Evolutionary conservation across 2,113 vertebrate species (phyloP), one percentile per base, ranked within the genome.

Genomic region (Campylomormyrus tamandua): DNA sequence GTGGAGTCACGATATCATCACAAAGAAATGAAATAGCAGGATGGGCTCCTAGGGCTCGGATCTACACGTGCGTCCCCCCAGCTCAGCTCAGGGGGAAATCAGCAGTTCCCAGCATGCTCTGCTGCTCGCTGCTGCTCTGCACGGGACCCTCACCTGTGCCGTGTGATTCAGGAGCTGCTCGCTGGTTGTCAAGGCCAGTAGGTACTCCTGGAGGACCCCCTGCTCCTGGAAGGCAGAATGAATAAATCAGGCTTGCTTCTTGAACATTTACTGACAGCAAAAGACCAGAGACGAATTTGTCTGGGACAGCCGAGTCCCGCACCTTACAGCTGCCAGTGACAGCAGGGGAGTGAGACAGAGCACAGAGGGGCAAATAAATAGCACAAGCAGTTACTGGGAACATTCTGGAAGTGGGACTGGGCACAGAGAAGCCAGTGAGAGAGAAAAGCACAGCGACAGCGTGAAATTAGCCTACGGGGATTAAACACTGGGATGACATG

Each of bases 141-240:
- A 58, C 11, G 35, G 6, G 53, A 6, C 21, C 10, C 80, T 94
- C 97, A 99, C 98, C 98, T 98, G 97, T 49, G 97, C 95, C 5
- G 97, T 97, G 93, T 96, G 98, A 91, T 94, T 95, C 91, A 97
- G 95, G 91, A 99, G 97, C 94, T 98, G 97, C 94, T 98, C 98
- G 49, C 98, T 97, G 0, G 97, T 98, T 91, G 97, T 99, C 95
- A 99, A 96, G 93, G 97, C 97, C 91, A 98, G 94, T 93, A 99
- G 95, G 94, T 99, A 99, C 74, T 98, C 97, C 94, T 98, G 97
- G 58, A 98, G 96, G 93, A 97, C 92, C 80, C 97, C 97, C 49
- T 97, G 97, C 90, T 98, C 96, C 98, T 99, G 95, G 0, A 91
- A 91, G 89, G 94, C 74, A 93, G 74, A 21, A 90, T 2, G 45